These are phyloP conservation scores for Huso huso DNA, from an alignment of 2,797 vertebrate species.

Conservation along the genomic window DNA sequence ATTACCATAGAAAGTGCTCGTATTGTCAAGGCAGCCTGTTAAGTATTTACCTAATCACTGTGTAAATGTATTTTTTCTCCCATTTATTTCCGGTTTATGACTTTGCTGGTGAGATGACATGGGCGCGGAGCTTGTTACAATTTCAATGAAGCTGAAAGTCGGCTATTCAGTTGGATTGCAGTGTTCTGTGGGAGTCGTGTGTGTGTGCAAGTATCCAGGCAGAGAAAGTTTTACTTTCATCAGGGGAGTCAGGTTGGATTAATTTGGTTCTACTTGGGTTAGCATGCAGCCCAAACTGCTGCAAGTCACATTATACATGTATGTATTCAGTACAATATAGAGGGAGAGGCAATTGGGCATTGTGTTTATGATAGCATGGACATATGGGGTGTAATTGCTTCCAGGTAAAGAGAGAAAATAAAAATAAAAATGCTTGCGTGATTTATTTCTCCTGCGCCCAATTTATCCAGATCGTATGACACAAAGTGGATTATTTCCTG, in stretches of 20 bases:
- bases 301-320: constrained; percentile 6
- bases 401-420: constrained; percentile 12
- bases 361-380: constrained; percentile 1
- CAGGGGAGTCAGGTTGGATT: constrained; percentile 16
- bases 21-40: constrained; percentile 34
- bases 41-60: constrained; percentile 32
- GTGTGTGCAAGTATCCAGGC: not conserved
- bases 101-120: not conserved
- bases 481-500: constrained; percentile 46
- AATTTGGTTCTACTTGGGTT: constrained; percentile 35
- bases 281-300: constrained; percentile 16
- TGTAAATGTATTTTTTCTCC: not conserved
- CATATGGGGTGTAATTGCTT: not conserved
- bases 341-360: not conserved
- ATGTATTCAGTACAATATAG: not conserved
- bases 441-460: constrained; percentile 33
- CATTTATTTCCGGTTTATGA: constrained; percentile 13
- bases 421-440: constrained; percentile 26
- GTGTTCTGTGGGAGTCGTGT: not conserved
- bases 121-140: constrained; percentile 5
- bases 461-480: constrained; percentile 33
- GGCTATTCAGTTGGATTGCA: not conserved
- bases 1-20: constrained; percentile 38
- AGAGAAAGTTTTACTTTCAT: constrained; percentile 2
- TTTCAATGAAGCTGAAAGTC: constrained; percentile 1